Evolutionary conservation across 1,140 invertebrate genomes (phyloP), one percentile per base, ranked within the genome.

Genomic region (Drosophila dunni): DNA sequence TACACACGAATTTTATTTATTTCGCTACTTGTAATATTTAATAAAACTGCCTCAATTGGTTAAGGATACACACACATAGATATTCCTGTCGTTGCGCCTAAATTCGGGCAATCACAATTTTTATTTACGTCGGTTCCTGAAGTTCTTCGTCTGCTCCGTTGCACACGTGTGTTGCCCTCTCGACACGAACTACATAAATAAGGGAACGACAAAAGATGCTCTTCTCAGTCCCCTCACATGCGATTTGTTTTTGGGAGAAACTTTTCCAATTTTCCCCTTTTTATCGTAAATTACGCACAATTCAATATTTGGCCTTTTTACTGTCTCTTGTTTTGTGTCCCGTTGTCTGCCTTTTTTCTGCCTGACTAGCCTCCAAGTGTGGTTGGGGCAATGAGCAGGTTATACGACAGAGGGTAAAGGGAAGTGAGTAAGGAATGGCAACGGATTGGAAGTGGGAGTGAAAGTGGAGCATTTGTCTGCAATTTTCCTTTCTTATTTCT

Each of bases 251-350:
- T 51, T 44, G 58, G 53, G 34, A 2, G 7, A 90, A 91, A 91
- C 89, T 91, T 91, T 91, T 91, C 89, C 89, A 91, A 91, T 91
- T 91, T 91, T 91, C 89, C 89, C 89, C 89, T 91, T 91, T 91
- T 91, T 91, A 91, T 89, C 88, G 83, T 89, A 91, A 91, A 91
- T 91, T 91, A 91, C 88, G 83, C 78, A 81, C 85, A 89, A 90
- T 89, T 89, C 84, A 89, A 89, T 89, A 89, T 89, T 89, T 89
- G 85, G 81, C 81, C 84, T 84, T 90, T 89, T 90, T 84, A 89
- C 85, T 89, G 84, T 74, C 58, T 51, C 68, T 64, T 58, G 60
- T 80, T 58, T 76, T 63, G 64, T 86, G 67, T 86, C 76, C 78
- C 79, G 61, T 54, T 83, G 84, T 79, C 83, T 88, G 83, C 70